A percentile compares a stretch with the other conserved stretches of the same genome.
These are phyloP conservation scores for Apis cerana DNA, from an alignment of 1,140 invertebrate genomes.

Conservation along the genomic window DNA sequence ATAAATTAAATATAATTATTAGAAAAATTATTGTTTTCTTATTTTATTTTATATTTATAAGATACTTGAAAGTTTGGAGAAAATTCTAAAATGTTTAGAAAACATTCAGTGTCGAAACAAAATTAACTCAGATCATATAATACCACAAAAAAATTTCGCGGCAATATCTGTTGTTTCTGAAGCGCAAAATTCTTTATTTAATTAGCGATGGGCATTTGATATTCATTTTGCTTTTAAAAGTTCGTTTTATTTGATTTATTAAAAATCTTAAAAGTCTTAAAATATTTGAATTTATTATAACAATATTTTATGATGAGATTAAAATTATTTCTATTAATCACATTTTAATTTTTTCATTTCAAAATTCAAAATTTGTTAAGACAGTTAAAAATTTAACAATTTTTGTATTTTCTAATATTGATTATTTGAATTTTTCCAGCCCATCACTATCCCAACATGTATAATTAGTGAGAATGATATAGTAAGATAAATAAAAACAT, in stretches of 20 bases:
- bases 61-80: slow-evolving; percentile 4
- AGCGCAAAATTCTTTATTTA: neutral
- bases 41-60: neutral
- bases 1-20: neutral
- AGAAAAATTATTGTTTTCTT: neutral
- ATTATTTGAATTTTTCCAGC: neutral
- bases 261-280: neutral
- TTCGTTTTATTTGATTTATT: neutral
- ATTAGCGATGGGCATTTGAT: slow-evolving; percentile 6
- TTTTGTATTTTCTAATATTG: neutral
- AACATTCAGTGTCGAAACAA: neutral
- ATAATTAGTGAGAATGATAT: no score
- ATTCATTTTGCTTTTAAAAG: neutral
- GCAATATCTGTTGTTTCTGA: neutral
- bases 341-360: neutral
- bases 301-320: no score
- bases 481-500: no score
- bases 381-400: neutral
- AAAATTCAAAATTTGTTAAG: neutral
- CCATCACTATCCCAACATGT: neutral
- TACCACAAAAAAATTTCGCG: neutral
- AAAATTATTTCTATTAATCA: neutral
- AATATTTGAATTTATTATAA: neutral
- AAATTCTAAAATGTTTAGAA: neutral
- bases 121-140: slow-evolving; percentile 24